phyloP scores from a whole-genome alignment of 2,888 invertebrate genomes.

The Drosophila peninsularis region DNA sequence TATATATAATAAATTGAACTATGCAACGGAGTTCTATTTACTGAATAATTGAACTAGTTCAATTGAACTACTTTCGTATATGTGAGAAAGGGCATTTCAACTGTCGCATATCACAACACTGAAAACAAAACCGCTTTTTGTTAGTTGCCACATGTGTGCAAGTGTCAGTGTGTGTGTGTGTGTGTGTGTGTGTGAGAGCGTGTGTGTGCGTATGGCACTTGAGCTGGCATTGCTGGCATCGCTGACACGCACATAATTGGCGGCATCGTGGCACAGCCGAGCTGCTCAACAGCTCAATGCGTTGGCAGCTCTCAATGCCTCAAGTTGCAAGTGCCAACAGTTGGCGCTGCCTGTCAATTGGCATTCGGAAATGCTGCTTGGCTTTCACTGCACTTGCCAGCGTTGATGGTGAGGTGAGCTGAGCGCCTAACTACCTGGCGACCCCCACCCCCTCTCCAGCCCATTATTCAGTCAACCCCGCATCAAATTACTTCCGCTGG shows the following conservation, averaged over 20 bases:
- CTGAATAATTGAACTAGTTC: neutral
- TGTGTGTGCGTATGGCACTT: slow-evolving; percentile 14
- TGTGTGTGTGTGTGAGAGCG: neutral
- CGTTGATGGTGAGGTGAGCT: neutral
- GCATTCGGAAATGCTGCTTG: slow-evolving; percentile 43
- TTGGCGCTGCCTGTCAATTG: slow-evolving; percentile 53
- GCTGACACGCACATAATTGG: slow-evolving; percentile 69
- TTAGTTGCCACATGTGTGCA: slow-evolving; percentile 10
- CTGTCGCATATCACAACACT: neutral
- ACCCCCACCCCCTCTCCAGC: neutral
- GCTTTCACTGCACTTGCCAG: neutral
- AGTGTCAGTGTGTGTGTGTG: neutral
- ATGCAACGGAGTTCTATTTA: no score
- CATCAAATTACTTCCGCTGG: slow-evolving; percentile 79
- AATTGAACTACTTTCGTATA: neutral
- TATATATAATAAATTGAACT: no score
- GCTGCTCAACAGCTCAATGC: slow-evolving; percentile 48
- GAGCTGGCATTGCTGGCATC: slow-evolving; percentile 35
- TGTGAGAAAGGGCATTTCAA: slow-evolving; percentile 5
- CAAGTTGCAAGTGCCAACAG: slow-evolving; percentile 52
- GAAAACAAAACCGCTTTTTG: neutral
- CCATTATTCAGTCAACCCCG: slow-evolving; percentile 5
- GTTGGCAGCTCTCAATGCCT: slow-evolving; percentile 42
- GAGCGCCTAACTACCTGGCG: neutral
- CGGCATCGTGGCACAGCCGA: slow-evolving; percentile 43